These are phyloP conservation scores for Excalfactoria chinensis DNA, from an alignment of 2,113 vertebrate species.

Conservation along the genomic window DNA sequence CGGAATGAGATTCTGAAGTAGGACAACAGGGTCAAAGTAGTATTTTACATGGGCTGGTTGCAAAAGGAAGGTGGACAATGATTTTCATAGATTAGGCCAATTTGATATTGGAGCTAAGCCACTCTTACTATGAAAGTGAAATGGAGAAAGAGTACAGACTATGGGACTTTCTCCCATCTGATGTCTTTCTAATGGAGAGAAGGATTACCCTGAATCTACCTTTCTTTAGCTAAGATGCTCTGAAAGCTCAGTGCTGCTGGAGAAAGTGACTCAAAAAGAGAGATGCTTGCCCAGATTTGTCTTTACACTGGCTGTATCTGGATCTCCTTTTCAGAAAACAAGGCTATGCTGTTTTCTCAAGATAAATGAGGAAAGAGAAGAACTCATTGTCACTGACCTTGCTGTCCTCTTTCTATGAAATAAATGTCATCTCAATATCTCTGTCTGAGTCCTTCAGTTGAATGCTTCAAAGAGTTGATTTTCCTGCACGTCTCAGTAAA, in stretches of 20 bases:
- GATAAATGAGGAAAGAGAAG: not conserved
- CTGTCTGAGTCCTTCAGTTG: not conserved
- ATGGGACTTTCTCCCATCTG: not conserved
- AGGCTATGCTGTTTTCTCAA: not conserved
- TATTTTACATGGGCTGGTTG: not conserved
- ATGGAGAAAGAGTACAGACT: not conserved
- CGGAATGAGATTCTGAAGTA: not conserved
- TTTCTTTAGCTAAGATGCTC: not conserved
- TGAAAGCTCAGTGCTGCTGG: not conserved
- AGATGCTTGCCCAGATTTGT: not conserved
- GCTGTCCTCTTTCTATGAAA: not conserved
- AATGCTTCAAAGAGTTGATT: not conserved
- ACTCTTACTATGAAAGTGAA: not conserved
- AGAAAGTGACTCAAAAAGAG: not conserved
- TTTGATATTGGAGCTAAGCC: not conserved
- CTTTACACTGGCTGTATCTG: not conserved
- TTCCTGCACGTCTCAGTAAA: rapidly evolving
- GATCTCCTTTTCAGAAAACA: not conserved
- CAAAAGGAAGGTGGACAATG: not conserved
- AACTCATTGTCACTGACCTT: not conserved
- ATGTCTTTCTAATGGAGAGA: not conserved
- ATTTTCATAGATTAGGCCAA: not conserved
- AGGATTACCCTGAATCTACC: not conserved
- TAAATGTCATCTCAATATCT: not conserved
- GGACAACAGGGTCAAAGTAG: not conserved